These are phyloP conservation scores for Lymantria monacha DNA, from an alignment of 2,888 invertebrate species.

Conservation along the genomic window DNA sequence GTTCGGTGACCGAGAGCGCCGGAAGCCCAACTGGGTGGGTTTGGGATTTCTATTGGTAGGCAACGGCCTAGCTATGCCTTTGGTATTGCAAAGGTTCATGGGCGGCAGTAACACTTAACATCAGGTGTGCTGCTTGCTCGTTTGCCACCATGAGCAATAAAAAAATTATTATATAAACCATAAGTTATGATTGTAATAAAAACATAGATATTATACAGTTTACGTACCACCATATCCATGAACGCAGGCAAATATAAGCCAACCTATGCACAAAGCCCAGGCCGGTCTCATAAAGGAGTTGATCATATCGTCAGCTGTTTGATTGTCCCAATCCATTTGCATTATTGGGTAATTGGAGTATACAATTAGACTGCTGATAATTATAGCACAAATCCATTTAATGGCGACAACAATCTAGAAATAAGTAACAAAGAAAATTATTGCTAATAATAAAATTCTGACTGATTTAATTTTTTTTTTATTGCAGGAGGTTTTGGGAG, in stretches of 20 bases:
- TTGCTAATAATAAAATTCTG: neutral
- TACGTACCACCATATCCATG: slow-evolving; percentile 56
- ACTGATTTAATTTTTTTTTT: neutral
- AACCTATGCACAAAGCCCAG: slow-evolving; percentile 69
- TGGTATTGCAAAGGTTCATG: too few species aligned
- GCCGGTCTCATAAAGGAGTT: slow-evolving; percentile 62
- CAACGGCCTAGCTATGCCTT: too few species aligned
- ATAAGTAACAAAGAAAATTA: neutral
- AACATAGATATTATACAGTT: neutral
- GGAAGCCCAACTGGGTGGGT: too few species aligned
- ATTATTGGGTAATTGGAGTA: slow-evolving; percentile 43
- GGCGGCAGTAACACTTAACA: too few species aligned
- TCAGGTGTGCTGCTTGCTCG: too few species aligned
- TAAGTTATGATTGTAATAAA: too few species aligned
- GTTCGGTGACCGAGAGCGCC: too few species aligned
- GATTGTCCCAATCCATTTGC: slow-evolving; percentile 53
- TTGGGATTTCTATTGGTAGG: too few species aligned
- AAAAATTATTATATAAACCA: too few species aligned
- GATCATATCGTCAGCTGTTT: slow-evolving; percentile 49
- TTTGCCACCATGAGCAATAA: too few species aligned
- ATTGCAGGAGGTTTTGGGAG: too few species aligned
- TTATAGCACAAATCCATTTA: slow-evolving; percentile 35
- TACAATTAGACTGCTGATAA: slow-evolving; percentile 25
- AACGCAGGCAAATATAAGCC: slow-evolving; percentile 72
- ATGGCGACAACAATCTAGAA: slow-evolving; percentile 35